A percentile compares a stretch with the other conserved stretches of the same genome.
Evolutionary conservation across 2,797 vertebrate species (phyloP).

Genomic region (Coracias cyanogaster): DNA sequence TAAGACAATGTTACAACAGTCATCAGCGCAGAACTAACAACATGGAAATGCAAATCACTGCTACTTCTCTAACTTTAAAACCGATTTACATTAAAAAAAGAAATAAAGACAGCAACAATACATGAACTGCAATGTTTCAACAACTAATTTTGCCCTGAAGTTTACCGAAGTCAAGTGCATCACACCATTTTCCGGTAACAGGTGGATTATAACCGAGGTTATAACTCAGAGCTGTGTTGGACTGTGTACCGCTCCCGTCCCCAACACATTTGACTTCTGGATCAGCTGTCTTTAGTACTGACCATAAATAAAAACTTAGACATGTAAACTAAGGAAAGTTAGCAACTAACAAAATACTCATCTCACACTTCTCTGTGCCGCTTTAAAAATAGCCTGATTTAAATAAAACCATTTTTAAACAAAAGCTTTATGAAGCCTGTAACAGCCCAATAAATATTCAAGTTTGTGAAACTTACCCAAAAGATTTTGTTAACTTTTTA

Average conservation of each 20-base stretch:
- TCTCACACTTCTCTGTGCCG: neutral
- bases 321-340: neutral
- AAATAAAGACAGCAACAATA: neutral
- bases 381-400: neutral
- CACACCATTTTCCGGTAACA: neutral
- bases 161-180: neutral
- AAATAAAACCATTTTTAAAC: neutral
- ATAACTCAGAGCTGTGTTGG: neutral
- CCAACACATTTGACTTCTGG: neutral
- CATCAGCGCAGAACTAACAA: neutral
- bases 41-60: neutral
- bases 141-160: neutral
- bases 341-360: neutral
- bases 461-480: conserved; percentile 86
- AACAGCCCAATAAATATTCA: neutral
- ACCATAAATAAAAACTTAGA: neutral
- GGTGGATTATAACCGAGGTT: neutral
- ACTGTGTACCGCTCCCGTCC: neutral
- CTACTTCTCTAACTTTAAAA: neutral
- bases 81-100: neutral
- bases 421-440: neutral
- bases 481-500: conserved; percentile 98
- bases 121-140: neutral
- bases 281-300: neutral
- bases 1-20: neutral